Percentiles rank a stretch among this genome's conserved stretches.
phyloP scores from a whole-genome alignment of 2,888 invertebrate genomes.

The Empis stercorea region DNA sequence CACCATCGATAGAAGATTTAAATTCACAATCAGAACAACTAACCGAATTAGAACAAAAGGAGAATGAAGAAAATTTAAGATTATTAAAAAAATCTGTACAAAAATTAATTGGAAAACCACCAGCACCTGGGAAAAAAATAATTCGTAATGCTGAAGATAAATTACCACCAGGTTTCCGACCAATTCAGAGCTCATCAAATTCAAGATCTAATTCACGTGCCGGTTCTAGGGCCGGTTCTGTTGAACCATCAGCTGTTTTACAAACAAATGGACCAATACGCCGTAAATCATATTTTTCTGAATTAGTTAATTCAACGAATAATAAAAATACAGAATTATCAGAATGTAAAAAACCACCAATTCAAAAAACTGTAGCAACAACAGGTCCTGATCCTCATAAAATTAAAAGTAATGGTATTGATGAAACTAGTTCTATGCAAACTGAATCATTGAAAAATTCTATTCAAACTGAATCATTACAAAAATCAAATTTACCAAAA shows the following conservation, averaged over 20 bases:
- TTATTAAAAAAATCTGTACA: not conserved
- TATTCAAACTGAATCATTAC: too few species aligned
- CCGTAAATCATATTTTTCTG: constrained; percentile 12
- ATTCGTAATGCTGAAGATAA: not conserved
- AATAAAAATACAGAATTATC: constrained; percentile 13
- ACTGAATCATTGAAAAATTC: too few species aligned
- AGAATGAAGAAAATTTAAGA: constrained; percentile 5
- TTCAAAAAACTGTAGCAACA: not conserved
- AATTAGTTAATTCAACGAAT: constrained; percentile 5
- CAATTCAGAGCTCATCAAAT: not conserved
- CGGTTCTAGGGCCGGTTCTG: too few species aligned
- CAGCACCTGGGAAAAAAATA: not conserved
- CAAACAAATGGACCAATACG: constrained; percentile 2
- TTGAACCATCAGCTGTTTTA: too few species aligned
- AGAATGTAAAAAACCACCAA: constrained; percentile 17
- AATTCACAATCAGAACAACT: constrained; percentile 5
- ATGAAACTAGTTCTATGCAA: too few species aligned
- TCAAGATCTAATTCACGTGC: too few species aligned
- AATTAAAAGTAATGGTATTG: too few species aligned
- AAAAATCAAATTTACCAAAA: too few species aligned
- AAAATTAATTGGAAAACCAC: not conserved
- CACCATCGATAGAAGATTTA: constrained; percentile 6
- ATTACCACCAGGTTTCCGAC: not conserved
- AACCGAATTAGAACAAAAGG: constrained; percentile 1
- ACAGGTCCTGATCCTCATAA: too few species aligned